These are phyloP conservation scores for Teinopalpus imperialis DNA, from an alignment of 2,888 invertebrate species.

Conservation along the genomic window DNA sequence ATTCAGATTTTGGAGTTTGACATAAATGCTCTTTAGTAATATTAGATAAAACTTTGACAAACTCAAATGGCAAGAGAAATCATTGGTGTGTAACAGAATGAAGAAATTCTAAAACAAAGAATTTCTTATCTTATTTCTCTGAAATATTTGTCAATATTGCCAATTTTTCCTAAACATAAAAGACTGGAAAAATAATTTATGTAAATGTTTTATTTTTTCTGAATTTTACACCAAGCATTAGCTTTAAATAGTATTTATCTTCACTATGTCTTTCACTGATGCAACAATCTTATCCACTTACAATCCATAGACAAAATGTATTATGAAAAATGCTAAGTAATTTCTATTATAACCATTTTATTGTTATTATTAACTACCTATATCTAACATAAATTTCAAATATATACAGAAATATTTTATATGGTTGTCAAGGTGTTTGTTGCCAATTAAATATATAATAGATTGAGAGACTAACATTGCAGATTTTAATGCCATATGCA, in stretches of 20 bases:
- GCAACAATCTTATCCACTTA: background rate
- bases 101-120: too few relatives aligned
- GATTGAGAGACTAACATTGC: slow-evolving; percentile 21
- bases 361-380: slow-evolving; percentile 70
- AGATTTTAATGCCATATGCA: too few relatives aligned
- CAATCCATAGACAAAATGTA: slow-evolving; percentile 24
- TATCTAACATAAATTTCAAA: slow-evolving; percentile 64
- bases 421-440: slow-evolving; percentile 31
- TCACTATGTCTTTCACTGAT: background rate
- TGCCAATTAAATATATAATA: slow-evolving; percentile 24
- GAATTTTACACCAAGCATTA: background rate
- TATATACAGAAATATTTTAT: slow-evolving; percentile 69
- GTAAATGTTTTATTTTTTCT: too few relatives aligned
- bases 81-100: background rate
- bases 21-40: slow-evolving; percentile 22
- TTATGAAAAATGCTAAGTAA: slow-evolving; percentile 42
- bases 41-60: slow-evolving; percentile 17
- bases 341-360: slow-evolving; percentile 33
- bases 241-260: background rate
- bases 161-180: background rate
- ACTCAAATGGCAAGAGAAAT: slow-evolving; percentile 6
- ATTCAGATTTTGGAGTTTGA: slow-evolving; percentile 30
- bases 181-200: too few relatives aligned
- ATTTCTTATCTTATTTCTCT: background rate
- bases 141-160: background rate